A percentile compares a stretch with the other conserved stretches of the same genome.
These are phyloP conservation scores for Bubo scandiacus DNA, from an alignment of 2,113 vertebrate species.

Conservation along the genomic window DNA sequence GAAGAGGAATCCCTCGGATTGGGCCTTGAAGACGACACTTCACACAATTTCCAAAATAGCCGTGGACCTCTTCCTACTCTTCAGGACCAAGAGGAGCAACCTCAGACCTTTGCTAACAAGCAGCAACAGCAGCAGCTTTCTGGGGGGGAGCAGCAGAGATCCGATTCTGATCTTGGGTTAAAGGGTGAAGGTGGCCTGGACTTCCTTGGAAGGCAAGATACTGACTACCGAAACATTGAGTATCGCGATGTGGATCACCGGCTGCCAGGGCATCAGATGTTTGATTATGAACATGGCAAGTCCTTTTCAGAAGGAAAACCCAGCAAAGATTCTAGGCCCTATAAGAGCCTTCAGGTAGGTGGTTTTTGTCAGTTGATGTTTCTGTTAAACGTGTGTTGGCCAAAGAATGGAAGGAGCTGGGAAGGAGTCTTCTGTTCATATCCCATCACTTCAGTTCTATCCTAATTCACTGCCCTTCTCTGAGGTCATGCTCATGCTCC, in stretches of 20 bases:
- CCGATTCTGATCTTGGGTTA: slow-evolving; percentile 65
- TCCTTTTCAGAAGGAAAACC: slow-evolving; percentile 79
- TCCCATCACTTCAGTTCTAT: neutral
- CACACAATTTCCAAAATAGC: slow-evolving; percentile 73
- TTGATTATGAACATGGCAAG: slow-evolving; percentile 85
- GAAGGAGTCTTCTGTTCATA: neutral
- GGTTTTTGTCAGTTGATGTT: neutral
- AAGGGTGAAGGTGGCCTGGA: slow-evolving; percentile 77
- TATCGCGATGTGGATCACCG: slow-evolving; percentile 95
- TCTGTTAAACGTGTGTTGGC: neutral
- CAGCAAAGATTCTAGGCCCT: slow-evolving; percentile 74
- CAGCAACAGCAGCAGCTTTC: slow-evolving; percentile 71
- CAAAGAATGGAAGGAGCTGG: neutral
- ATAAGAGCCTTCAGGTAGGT: slow-evolving; percentile 78
- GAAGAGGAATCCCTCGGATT: slow-evolving; percentile 70
- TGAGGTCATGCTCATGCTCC: neutral
- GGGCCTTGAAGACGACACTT: slow-evolving; percentile 64
- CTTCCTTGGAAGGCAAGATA: slow-evolving; percentile 81
- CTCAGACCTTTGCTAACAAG: slow-evolving; percentile 60
- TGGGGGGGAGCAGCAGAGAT: slow-evolving; percentile 69
- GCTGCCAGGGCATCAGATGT: slow-evolving; percentile 80
- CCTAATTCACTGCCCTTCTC: neutral
- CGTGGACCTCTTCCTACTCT: slow-evolving; percentile 60
- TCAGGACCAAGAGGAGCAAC: slow-evolving; percentile 75
- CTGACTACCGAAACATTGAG: slow-evolving; percentile 88